Base-by-base conservation (phyloP, 2,113 vertebrate species). In the Chascanopsetta lugubris region DNA sequence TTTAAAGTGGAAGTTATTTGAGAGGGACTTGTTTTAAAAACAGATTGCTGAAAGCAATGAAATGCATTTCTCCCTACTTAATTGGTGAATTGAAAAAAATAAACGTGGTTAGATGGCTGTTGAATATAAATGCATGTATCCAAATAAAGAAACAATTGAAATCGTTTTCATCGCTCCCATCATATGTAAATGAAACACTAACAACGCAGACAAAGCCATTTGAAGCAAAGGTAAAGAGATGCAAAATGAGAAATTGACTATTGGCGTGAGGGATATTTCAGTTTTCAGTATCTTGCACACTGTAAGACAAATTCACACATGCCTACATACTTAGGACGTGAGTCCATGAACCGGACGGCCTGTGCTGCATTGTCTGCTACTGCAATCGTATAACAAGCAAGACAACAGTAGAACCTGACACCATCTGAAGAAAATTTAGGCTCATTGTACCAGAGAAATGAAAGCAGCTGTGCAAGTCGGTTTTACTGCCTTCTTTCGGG, bases 331-430 rank as follows among this genome's bases (percentile, higher is more conserved):
- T 51, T 21, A 51, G 24, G 32, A 72, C 38, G 69, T 64, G 22
- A 72, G 81, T 48, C 47, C 25, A 70, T 61, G 29, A 75, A 84
- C 50, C 48, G 61, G 50, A 20, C 0, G 12, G 25, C 36, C 10
- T 38, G 26, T 9, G 0, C 53, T 40, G 47, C 11, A 51, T 70
- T 72, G 68, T 79, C 42, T 69, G 60, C 36, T 63, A 61, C 32
- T 60, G 42, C 15, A 61, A 38, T 38, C 34, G 12, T 66, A 66
- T 64, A 55, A 67, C 30, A 9, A 40, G 50, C 22, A 6, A 80
- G 30, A 80, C 51, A 84, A 75, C 63, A 8, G 72, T 1, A 48
- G 38, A 77, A 84, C 62, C 40, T 11, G 29, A 83, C 55, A 77
- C 80, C 64, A 43, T 36, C 50, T 51, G 45, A 68, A 38, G 26